A percentile compares a stretch with the other conserved stretches of the same genome.
phyloP scores from a whole-genome alignment of 2,113 vertebrate genomes.

The Bungarus multicinctus region DNA sequence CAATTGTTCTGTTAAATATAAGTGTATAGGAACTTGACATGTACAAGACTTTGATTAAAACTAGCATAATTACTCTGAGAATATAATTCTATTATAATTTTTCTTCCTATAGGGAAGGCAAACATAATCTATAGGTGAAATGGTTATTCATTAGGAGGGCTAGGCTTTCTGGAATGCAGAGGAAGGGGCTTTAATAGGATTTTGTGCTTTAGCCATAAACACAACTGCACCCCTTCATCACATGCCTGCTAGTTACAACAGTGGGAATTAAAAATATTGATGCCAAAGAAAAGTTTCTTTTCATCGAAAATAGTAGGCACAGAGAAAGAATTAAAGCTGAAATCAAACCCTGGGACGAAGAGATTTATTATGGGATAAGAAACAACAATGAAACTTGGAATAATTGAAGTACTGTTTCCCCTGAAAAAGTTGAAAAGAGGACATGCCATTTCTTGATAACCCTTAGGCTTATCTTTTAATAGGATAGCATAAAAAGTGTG shows the following conservation, averaged over 20 bases:
- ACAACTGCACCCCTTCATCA: not conserved
- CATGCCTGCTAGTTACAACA: not conserved
- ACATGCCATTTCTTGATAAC: not conserved
- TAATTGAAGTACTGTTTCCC: not conserved
- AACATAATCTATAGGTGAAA: not conserved
- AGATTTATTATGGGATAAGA: not conserved
- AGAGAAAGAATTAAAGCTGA: not conserved
- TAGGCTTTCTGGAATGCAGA: not conserved
- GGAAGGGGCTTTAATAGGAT: not conserved
- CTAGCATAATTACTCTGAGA: not conserved
- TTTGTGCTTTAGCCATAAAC: not conserved
- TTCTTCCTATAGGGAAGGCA: not conserved
- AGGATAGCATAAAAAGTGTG: not conserved
- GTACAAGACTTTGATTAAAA: not conserved
- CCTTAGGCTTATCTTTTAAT: constrained; percentile 18
- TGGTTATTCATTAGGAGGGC: not conserved
- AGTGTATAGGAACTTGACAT: not conserved
- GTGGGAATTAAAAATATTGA: not conserved
- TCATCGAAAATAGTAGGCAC: not conserved
- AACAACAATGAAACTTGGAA: not conserved
- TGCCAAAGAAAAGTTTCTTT: not conserved
- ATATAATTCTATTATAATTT: not conserved
- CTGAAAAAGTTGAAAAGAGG: not conserved
- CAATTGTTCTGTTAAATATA: not conserved
- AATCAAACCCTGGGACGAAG: not conserved